A percentile compares a stretch with the other conserved stretches of the same genome.
Evolutionary conservation across 92 coral and sea anemone species (phyloP).

Genomic region (Paramuricea clavata): DNA sequence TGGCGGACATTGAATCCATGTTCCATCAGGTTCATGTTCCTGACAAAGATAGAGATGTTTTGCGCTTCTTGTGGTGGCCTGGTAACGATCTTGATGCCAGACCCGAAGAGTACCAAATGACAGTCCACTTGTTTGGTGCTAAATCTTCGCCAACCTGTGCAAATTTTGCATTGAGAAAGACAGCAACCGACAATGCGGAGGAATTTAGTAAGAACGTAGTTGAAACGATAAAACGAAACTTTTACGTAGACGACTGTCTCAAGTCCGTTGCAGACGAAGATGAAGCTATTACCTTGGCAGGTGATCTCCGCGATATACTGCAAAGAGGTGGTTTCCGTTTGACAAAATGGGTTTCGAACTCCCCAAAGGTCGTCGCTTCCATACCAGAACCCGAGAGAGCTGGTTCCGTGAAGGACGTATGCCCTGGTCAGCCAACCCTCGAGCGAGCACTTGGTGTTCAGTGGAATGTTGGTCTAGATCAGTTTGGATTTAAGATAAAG

Average conservation of each 20-base stretch:
- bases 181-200: constrained; percentile 51
- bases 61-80: constrained; percentile 69
- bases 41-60: constrained; percentile 45
- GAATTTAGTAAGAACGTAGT: constrained; percentile 34
- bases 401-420: constrained; percentile 13
- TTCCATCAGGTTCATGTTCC: constrained; percentile 60
- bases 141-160: too few relatives aligned
- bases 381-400: too few relatives aligned
- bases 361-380: background rate
- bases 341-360: too few relatives aligned
- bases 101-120: constrained; percentile 63
- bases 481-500: constrained; percentile 38
- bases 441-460: constrained; percentile 55
- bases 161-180: too few relatives aligned
- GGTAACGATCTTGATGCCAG: constrained; percentile 31
- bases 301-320: constrained; percentile 37
- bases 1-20: too few relatives aligned
- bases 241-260: too few relatives aligned
- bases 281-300: constrained; percentile 41
- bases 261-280: constrained; percentile 53
- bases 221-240: constrained; percentile 43
- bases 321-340: too few relatives aligned
- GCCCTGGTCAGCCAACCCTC: constrained; percentile 7
- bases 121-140: too few relatives aligned
- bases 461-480: constrained; percentile 52